Percentiles rank a stretch among this genome's conserved stretches.
These are phyloP conservation scores for Setipinna tenuifilis DNA, from an alignment of 2,797 vertebrate species.

Conservation along the genomic window DNA sequence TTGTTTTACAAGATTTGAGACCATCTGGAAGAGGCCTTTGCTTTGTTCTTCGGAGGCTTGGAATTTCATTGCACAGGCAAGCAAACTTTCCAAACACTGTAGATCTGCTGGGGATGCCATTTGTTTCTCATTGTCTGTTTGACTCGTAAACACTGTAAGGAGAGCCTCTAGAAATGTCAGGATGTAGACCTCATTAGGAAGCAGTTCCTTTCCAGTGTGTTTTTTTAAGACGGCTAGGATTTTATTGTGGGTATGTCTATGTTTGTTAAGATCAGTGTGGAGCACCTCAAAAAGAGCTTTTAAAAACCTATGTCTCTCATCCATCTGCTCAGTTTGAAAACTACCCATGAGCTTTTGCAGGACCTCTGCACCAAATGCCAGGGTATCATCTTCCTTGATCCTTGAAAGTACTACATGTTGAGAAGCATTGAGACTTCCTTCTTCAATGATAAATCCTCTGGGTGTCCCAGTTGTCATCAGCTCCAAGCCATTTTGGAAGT, in stretches of 20 bases:
- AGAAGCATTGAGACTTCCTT: not conserved
- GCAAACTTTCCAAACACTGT: constrained; percentile 4
- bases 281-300: constrained; percentile 27
- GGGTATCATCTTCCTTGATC: not conserved
- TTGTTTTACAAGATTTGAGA: too few relatives aligned
- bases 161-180: constrained; percentile 32
- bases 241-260: not conserved
- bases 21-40: constrained; percentile 15
- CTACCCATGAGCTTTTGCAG: constrained; percentile 10
- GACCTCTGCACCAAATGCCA: not conserved
- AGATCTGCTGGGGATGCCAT: not conserved
- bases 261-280: not conserved
- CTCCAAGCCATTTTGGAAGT: constrained; percentile 29
- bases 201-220: not conserved
- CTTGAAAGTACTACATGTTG: constrained; percentile 1
- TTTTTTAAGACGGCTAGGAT: constrained; percentile 28
- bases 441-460: constrained; percentile 33
- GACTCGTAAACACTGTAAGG: not conserved
- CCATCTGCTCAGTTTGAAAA: not conserved
- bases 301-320: not conserved
- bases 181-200: constrained; percentile 20
- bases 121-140: not conserved
- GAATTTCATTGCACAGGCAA: constrained; percentile 23
- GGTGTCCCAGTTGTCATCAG: not conserved
- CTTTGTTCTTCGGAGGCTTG: not conserved